Conservation (phyloP, 2,113 vertebrate genomes). For the Tupaia chinensis region DNA sequence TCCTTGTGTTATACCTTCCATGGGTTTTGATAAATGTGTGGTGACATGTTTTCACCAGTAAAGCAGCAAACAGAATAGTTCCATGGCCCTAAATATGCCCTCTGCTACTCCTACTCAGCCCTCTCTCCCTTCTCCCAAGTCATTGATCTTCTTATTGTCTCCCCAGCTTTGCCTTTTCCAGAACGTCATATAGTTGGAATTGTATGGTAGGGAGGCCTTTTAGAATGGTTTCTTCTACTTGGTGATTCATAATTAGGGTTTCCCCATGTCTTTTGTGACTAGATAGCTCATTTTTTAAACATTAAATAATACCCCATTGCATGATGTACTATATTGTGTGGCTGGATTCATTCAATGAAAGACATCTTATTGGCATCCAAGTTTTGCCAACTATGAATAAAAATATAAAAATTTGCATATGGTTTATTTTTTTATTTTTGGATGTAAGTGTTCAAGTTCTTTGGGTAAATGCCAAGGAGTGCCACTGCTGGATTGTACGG, state of each 20-base stretch:
- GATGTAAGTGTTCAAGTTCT: neutral
- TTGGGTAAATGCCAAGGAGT: neutral
- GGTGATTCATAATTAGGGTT: neutral
- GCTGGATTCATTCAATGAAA: neutral
- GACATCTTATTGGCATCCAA: neutral
- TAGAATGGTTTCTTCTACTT: neutral
- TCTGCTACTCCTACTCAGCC: neutral
- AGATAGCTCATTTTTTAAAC: neutral
- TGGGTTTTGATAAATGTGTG: neutral
- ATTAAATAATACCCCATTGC: neutral
- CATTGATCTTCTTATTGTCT: neutral
- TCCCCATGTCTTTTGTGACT: neutral
- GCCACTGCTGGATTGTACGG: neutral
- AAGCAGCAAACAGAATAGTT: neutral
- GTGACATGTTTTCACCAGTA: neutral
- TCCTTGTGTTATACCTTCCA: neutral
- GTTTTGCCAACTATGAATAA: neutral
- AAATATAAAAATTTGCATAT: neutral
- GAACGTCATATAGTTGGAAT: neutral
- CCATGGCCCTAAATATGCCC: neutral
- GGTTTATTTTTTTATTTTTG: neutral
- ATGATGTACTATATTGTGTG: neutral
- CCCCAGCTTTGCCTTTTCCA: neutral
- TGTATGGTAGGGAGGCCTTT: neutral
- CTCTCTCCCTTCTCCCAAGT: rapidly evolving